phyloP scores from a whole-genome alignment of 2,113 vertebrate species.

The Pithys albifrons region DNA sequence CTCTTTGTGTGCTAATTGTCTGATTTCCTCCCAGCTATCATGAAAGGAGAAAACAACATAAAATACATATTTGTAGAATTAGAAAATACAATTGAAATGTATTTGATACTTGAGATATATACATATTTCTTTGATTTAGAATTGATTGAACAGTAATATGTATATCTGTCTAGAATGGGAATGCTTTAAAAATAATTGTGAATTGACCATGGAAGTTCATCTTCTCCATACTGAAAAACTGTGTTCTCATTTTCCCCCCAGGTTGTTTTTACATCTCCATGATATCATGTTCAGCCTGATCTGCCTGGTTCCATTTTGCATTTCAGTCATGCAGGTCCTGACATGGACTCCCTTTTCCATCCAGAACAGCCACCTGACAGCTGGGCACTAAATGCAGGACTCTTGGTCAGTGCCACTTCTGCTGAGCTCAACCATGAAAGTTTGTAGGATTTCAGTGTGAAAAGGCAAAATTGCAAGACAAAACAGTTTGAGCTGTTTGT shows the following conservation, averaged over 20 bases:
- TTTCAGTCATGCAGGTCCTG: slow-evolving; percentile 79
- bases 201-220: background rate
- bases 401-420: background rate
- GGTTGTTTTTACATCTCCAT: slow-evolving; percentile 77
- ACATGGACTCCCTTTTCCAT: slow-evolving; percentile 87
- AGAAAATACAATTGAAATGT: background rate
- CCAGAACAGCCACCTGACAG: slow-evolving; percentile 79
- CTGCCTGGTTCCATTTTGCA: slow-evolving; percentile 82
- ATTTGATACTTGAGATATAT: background rate
- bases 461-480: background rate
- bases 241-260: slow-evolving; percentile 46
- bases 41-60: background rate
- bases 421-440: slow-evolving; percentile 42
- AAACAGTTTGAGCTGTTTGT: background rate
- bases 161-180: background rate
- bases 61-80: background rate
- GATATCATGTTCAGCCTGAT: slow-evolving; percentile 86
- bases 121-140: background rate
- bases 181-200: background rate
- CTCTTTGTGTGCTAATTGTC: background rate
- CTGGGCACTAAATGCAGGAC: background rate
- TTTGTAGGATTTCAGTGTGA: background rate
- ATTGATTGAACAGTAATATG: background rate
- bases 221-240: background rate
- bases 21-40: background rate